Conservation (phyloP, 2,797 vertebrate species). For the Silurus lanzhouensis region DNA sequence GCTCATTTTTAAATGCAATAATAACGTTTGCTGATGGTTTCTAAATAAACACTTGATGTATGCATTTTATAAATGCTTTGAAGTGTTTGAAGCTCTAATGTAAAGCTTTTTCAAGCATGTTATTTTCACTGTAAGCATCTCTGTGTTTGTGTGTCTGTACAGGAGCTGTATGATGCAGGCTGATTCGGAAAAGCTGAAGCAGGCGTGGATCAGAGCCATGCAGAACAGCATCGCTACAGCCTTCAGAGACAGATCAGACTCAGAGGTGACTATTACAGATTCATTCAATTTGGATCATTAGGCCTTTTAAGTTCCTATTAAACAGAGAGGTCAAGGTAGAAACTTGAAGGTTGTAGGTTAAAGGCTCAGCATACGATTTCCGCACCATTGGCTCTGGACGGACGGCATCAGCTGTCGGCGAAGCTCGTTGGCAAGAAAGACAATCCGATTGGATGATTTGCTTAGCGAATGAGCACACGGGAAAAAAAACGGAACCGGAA, state of each 20-base stretch:
- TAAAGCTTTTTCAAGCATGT: background rate
- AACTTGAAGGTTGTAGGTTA: background rate
- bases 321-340: background rate
- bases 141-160: slow-evolving; percentile 37
- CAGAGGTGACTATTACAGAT: slow-evolving; percentile 76
- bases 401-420: too few species aligned
- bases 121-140: background rate
- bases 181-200: slow-evolving; percentile 93
- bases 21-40: background rate
- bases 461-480: too few species aligned
- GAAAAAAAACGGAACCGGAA: too few species aligned
- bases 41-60: background rate
- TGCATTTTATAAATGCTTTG: background rate
- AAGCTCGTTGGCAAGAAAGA: too few species aligned
- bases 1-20: background rate
- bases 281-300: background rate
- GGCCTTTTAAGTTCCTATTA: background rate
- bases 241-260: slow-evolving; percentile 90
- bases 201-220: slow-evolving; percentile 97
- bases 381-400: too few species aligned
- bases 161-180: slow-evolving; percentile 99
- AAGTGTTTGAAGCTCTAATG: background rate
- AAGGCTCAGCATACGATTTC: too few species aligned
- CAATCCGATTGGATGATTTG: too few species aligned
- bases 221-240: slow-evolving; percentile 97